Conservation (phyloP, 2,797 vertebrate species). For the Poeciliopsis paucimaculata region DNA sequence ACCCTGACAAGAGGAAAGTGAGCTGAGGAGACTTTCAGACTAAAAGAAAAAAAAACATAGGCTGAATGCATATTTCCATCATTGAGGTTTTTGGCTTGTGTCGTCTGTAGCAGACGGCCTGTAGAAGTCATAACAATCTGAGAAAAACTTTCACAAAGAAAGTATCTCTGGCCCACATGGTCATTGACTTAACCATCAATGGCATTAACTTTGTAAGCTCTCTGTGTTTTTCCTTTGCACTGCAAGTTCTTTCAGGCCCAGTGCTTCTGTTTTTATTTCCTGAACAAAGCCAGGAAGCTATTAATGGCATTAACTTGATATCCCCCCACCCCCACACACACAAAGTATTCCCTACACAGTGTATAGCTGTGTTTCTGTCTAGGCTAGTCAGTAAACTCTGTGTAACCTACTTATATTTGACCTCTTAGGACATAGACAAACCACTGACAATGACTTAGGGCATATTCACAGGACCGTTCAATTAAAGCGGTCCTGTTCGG, state of each 20-base stretch:
- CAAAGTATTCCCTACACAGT: neutral
- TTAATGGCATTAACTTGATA: neutral
- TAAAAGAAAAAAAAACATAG: conserved; percentile 8
- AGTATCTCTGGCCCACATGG: neutral
- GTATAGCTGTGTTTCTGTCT: neutral
- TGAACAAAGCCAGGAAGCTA: neutral
- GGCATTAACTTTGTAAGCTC: neutral
- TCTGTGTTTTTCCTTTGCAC: neutral
- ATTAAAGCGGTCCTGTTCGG: too few relatives aligned
- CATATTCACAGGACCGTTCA: too few relatives aligned
- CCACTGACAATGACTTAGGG: neutral
- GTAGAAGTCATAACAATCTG: conserved; percentile 30
- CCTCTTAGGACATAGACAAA: neutral
- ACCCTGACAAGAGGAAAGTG: conserved; percentile 8
- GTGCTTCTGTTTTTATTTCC: neutral
- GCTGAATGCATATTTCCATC: conserved; percentile 24
- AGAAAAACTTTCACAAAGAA: conserved; percentile 9
- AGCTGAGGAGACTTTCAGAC: conserved; percentile 25
- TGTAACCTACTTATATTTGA: neutral
- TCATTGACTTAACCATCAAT: neutral
- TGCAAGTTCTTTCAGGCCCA: neutral
- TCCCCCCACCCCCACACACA: neutral
- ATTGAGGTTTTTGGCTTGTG: conserved; percentile 20
- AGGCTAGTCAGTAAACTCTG: neutral
- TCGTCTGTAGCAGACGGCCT: conserved; percentile 27